Percentiles rank a stretch among this genome's conserved stretches.
Conservation (phyloP, 2,113 vertebrate species). For the Antechinus stuartii region DNA sequence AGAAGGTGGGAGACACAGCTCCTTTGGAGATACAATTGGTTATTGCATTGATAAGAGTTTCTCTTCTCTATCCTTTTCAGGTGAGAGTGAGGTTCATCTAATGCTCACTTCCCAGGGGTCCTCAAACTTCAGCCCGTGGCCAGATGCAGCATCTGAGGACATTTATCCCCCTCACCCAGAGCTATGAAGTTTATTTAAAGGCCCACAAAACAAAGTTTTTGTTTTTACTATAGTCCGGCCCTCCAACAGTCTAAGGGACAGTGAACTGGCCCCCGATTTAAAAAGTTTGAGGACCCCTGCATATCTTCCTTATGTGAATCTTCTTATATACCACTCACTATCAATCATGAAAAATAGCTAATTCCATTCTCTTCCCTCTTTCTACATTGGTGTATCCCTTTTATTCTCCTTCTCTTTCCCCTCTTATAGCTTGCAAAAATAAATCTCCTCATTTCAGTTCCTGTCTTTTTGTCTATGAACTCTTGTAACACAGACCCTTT, state of each 20-base stretch:
- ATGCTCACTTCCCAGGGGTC: not conserved
- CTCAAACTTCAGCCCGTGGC: no score
- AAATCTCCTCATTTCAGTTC: not conserved
- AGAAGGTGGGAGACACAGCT: not conserved
- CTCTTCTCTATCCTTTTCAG: not conserved
- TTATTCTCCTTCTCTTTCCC: not conserved
- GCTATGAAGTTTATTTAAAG: no score
- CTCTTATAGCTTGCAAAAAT: not conserved
- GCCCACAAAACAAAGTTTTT: no score
- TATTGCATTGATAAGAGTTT: not conserved
- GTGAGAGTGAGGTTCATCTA: not conserved
- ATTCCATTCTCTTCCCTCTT: not conserved
- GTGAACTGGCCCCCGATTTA: no score
- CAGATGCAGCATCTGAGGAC: no score
- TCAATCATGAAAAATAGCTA: not conserved
- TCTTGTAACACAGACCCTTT: not conserved
- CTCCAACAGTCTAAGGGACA: no score
- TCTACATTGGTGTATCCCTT: not conserved
- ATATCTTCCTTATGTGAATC: not conserved
- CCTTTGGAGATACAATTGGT: not conserved
- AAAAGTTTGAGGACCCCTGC: not conserved
- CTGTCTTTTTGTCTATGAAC: not conserved
- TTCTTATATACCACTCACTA: not conserved
- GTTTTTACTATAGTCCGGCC: no score
- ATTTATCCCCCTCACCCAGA: no score